Conservation (phyloP, 2,113 vertebrate species). For the Crypturellus undulatus region DNA sequence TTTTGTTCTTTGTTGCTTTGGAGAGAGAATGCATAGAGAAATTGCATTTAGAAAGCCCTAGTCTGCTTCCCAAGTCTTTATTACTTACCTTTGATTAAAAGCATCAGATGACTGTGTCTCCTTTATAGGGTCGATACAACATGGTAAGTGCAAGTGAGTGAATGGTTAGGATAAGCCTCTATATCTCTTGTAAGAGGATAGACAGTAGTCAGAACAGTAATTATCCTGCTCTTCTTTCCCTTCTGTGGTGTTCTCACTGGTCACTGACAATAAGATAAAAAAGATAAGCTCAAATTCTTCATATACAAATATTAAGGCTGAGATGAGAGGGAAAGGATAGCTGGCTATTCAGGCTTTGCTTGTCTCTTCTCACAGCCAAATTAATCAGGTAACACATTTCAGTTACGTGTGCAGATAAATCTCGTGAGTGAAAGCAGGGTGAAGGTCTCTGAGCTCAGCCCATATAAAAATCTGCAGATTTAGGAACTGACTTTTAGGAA, state of each 20-base stretch:
- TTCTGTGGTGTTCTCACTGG: not conserved
- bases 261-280: not conserved
- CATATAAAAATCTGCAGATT: not conserved
- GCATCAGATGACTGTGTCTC: not conserved
- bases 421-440: not conserved
- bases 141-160: not conserved
- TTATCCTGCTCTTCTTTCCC: not conserved
- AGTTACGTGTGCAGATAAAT: not conserved
- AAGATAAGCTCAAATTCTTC: not conserved
- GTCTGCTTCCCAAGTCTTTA: not conserved
- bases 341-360: not conserved
- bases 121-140: not conserved
- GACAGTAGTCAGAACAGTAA: not conserved
- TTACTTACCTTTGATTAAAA: not conserved
- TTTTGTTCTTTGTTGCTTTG: not conserved
- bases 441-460: not conserved
- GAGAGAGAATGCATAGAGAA: not conserved
- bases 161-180: not conserved
- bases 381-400: not conserved
- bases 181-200: fast-evolving
- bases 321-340: not conserved
- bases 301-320: not conserved
- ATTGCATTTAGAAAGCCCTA: not conserved
- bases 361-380: not conserved
- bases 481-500: not conserved